Percentiles rank a stretch among this genome's conserved stretches.
Evolutionary conservation across 2,888 invertebrate species (phyloP).

Genomic region (Cetonia aurata): DNA sequence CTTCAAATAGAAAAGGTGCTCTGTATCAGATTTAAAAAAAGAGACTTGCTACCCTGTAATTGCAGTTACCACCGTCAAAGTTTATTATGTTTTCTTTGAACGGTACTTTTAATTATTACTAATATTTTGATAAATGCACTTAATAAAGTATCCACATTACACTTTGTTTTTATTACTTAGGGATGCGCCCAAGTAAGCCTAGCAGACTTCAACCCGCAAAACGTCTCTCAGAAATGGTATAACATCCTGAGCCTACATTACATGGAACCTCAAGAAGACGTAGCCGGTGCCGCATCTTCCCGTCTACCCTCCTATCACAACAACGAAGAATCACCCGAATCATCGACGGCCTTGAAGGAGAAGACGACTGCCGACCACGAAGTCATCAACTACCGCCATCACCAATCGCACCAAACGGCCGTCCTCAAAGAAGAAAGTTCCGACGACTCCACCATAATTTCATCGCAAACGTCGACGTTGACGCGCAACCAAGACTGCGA

Average conservation of each 20-base stretch:
- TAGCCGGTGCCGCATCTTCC: conserved; percentile 52
- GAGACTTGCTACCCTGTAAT: no score
- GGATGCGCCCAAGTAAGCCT: conserved; percentile 96
- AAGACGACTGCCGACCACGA: conserved; percentile 58
- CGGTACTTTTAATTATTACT: no score
- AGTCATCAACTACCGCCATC: conserved; percentile 43
- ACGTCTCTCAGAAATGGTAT: conserved; percentile 91
- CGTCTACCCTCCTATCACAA: conserved; percentile 19
- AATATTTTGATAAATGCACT: no score
- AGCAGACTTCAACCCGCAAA: conserved; percentile 91
- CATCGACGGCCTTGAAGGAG: not conserved
- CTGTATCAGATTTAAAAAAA: no score
- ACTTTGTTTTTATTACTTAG: conserved; percentile 68
- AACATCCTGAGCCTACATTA: conserved; percentile 90
- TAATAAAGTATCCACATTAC: no score
- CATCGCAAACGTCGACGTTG: conserved; percentile 95
- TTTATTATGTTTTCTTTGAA: no score
- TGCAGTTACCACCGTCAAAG: no score
- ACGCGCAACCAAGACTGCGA: conserved; percentile 85
- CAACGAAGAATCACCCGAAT: conserved; percentile 32
- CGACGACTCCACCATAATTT: conserved; percentile 96
- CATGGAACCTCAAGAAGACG: conserved; percentile 72
- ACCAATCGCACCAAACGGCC: conserved; percentile 55
- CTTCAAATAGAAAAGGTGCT: no score
- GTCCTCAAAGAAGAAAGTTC: conserved; percentile 87